Base-by-base conservation (phyloP, 2,888 invertebrate genomes). In the Parochlus steinenii region DNA sequence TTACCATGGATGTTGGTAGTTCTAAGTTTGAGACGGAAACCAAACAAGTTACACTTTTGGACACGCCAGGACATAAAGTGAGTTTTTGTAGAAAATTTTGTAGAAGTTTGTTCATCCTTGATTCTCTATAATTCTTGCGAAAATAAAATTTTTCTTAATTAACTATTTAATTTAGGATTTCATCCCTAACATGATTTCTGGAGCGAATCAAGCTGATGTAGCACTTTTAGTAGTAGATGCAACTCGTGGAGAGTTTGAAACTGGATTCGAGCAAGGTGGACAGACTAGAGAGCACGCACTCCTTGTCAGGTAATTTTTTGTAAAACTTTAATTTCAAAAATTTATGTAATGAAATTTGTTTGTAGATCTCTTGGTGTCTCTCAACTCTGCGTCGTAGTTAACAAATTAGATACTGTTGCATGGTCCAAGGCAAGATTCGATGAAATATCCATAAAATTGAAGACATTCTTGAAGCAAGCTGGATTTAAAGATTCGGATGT, bases 31-130 rank as follows among this genome's bases (percentile, higher is more conserved):
- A 90, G 59, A 90, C 93, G 1, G 69, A 74, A 36, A 71, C 74
- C 3, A 89, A 89, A 61, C 63, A 54, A 23, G 56, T 58, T 1
- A 81, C 79, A 1, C 62, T 99, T 29, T 62, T 99, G 38, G 98
- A 99, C 67, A 95, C 98, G 18, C 98, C 98, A 1, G 98, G 98
- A 0, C 98, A 99, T 57, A 92, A 87, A n/a, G n/a, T n/a, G n/a
- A n/a, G n/a, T n/a, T n/a, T n/a, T n/a, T n/a, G n/a, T n/a, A n/a
- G n/a, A n/a, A n/a, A n/a, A n/a, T n/a, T n/a, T n/a, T n/a, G n/a
- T n/a, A n/a, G n/a, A n/a, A n/a, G n/a, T n/a, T n/a, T n/a, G n/a
- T n/a, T n/a, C n/a, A n/a, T n/a, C n/a, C n/a, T n/a, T 26, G 12
- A 26, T 5, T 8, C 4, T 11, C 26, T 7, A 12, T 15, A 26